Conservation (phyloP, 2,797 vertebrate species). For the Argentina silus region DNA sequence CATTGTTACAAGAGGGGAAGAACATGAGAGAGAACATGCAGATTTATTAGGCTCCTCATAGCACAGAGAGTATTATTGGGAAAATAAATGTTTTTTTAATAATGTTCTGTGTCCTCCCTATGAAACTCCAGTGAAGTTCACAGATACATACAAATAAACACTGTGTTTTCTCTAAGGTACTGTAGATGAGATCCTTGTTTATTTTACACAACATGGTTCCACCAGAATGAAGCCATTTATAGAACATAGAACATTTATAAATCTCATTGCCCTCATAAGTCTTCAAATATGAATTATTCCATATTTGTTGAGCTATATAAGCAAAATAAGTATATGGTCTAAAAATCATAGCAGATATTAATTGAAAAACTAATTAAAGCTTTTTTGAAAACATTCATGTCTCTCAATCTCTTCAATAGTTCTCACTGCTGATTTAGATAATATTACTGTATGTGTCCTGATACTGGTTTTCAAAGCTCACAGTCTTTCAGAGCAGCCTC, state of each 20-base stretch:
- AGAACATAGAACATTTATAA: background rate
- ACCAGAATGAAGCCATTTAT: too few species aligned
- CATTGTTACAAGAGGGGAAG: conserved; percentile 40
- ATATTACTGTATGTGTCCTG: background rate
- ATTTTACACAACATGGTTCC: background rate
- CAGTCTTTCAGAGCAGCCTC: conserved; percentile 23
- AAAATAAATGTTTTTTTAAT: conserved; percentile 18
- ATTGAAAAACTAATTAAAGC: too few species aligned
- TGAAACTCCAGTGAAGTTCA: background rate
- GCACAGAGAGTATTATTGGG: conserved; percentile 30
- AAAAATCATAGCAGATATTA: too few species aligned
- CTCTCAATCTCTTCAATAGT: too few species aligned
- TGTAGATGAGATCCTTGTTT: background rate
- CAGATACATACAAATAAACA: background rate
- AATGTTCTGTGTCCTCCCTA: conserved; percentile 2
- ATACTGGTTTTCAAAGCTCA: background rate
- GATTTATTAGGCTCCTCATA: conserved; percentile 49
- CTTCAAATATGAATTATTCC: background rate
- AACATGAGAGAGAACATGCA: conserved; percentile 13
- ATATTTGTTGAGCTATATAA: too few species aligned
- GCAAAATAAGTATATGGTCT: too few species aligned
- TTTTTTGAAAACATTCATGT: too few species aligned
- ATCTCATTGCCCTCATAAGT: background rate
- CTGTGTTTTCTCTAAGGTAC: background rate
- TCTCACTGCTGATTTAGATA: too few species aligned